These are phyloP conservation scores for Holocentrus rufus DNA, from an alignment of 2,797 vertebrate species.

Conservation along the genomic window DNA sequence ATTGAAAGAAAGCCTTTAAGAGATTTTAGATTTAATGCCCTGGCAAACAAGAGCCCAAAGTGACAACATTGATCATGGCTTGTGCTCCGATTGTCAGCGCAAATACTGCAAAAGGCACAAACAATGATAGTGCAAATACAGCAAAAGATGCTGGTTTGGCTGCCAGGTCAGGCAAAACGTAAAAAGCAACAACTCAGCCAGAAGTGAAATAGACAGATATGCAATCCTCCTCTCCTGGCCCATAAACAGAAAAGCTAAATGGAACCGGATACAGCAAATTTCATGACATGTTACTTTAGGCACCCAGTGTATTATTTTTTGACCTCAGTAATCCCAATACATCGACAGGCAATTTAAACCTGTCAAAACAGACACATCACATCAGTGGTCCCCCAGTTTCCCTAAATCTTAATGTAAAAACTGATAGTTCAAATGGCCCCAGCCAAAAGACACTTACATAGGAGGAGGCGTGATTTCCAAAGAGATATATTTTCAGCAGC, in stretches of 20 bases:
- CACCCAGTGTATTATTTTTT: conserved; percentile 22
- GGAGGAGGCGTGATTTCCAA: conserved; percentile 10
- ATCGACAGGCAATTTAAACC: conserved; percentile 39
- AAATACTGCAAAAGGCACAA: conserved; percentile 10
- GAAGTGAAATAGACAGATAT: conserved; percentile 20
- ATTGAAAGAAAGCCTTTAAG: background rate
- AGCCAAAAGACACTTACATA: conserved; percentile 25
- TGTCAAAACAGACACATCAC: conserved; percentile 48
- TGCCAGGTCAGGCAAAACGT: conserved; percentile 29
- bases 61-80: background rate
- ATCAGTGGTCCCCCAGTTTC: conserved; percentile 21
- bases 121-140: background rate
- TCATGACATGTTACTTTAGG: conserved; percentile 46
- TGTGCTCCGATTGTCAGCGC: background rate
- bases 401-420: conserved; percentile 26
- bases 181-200: conserved; percentile 14
- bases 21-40: conserved; percentile 6
- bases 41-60: background rate
- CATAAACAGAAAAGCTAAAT: conserved; percentile 29
- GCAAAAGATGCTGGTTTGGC: conserved; percentile 5
- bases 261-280: conserved; percentile 39
- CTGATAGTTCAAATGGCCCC: conserved; percentile 28
- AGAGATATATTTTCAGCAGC: conserved; percentile 19
- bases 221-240: conserved; percentile 15
- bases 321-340: conserved; percentile 29